These are phyloP conservation scores for Polyodon spathula DNA, from an alignment of 2,113 vertebrate genomes.

Conservation along the genomic window DNA sequence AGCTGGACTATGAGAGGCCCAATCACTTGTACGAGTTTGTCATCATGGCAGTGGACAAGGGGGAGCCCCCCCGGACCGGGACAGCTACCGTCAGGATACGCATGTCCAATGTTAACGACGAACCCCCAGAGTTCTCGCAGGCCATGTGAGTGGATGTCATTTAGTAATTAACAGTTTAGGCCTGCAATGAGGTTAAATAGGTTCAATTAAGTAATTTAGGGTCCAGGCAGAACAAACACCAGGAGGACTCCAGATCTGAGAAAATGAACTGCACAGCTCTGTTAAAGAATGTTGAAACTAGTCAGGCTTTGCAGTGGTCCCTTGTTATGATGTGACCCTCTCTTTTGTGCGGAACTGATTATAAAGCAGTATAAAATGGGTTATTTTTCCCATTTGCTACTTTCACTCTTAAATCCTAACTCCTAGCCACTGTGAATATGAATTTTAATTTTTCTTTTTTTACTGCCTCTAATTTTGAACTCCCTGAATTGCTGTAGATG, in stretches of 20 bases:
- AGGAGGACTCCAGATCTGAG: too few species aligned
- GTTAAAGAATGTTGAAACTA: background rate
- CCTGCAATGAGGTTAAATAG: too few species aligned
- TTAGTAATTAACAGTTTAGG: too few species aligned
- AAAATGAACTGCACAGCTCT: too few species aligned
- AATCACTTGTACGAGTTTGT: conserved; percentile 82
- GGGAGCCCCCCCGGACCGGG: conserved; percentile 64
- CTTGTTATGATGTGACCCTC: background rate
- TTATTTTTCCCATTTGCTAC: too few species aligned
- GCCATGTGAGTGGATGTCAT: conserved; percentile 51
- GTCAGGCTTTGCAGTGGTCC: background rate
- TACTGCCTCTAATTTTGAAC: conserved; percentile 12
- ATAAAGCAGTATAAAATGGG: too few species aligned
- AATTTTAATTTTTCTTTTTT: conserved; percentile 7
- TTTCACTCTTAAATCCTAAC: too few species aligned
- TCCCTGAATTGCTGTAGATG: conserved; percentile 1
- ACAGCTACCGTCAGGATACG: conserved; percentile 73
- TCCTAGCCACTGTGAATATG: too few species aligned
- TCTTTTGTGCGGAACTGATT: too few species aligned
- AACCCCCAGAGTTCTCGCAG: conserved; percentile 73
- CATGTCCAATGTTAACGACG: conserved; percentile 80
- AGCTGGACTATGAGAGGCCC: conserved; percentile 67
- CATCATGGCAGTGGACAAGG: conserved; percentile 76
- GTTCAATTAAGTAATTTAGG: too few species aligned
- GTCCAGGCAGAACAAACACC: too few species aligned